Base-by-base conservation (phyloP, 2,113 vertebrate genomes). In the Myotis lucifugus region DNA sequence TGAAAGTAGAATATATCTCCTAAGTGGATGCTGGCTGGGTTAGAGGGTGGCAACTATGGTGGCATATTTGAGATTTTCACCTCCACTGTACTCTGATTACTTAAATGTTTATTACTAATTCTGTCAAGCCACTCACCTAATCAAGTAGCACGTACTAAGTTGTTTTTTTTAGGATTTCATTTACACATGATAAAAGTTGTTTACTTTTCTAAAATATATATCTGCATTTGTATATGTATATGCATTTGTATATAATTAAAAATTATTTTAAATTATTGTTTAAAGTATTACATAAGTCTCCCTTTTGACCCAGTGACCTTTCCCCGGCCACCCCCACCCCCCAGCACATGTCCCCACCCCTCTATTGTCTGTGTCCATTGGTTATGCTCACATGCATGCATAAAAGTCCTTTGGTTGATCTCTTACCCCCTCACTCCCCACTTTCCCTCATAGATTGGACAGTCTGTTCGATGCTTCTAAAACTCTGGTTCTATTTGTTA, bases 151-250 rank as follows among this genome's bases (percentile, higher is more conserved):
- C 6, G 12, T 23, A 37, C 4, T 84, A 34, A 64, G 40, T 37
- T 82, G 25, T 52, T 64, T 67, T 48, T 34, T 52, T 42, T 52
- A 87, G 29, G 8, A 59, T 74, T 94, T 77, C 10, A 83, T 67
- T 89, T 84, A 86, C 1, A 70, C 7, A 18, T 48, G 48, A 61
- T 79, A 77, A 83, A 91, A 40, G 46, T 84, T 84, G 21, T 54
- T 93, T 69, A 56, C 6, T 92, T 85, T 93, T 67, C 79, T 76
- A 21, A 77, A 88, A 66, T 61, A 67, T n/a, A 8, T 88, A 27
- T 81, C 37, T 69, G 5, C 88, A 40, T 40, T 76, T 81, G 15
- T n/a, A 32, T 76, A 23, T 27, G 15, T 32, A 77, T n/a, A 46
- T 77, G 1, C 6, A 46, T 77, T 93, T 86, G 27, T 84, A 64